Base-by-base conservation (phyloP, 2,113 vertebrate species). In the Microcebus ravelobensis region DNA sequence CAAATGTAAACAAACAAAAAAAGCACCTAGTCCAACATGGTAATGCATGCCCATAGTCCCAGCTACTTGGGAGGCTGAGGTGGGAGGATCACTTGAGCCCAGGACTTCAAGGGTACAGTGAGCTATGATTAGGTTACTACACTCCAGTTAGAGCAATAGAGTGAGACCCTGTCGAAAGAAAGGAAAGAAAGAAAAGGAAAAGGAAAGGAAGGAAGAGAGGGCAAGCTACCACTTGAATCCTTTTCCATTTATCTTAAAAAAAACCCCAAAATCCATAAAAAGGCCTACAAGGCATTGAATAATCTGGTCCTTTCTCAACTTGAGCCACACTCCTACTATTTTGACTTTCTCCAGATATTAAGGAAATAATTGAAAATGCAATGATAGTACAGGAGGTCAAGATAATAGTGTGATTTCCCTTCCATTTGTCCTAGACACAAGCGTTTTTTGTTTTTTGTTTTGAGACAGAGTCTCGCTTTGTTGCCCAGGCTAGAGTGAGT, bases 281-380 rank as follows among this genome's bases (percentile, higher is more conserved):
- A 91, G 61, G 15, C 3, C 70, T 59, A 23, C 13, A 74, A 74
- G 57, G 20, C 29, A 42, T 52, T 70, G 59, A 71, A 70, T 52
- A 50, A 70, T 36, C 34, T 71, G n/a, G 48, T 23, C 23, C 10
- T 36, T 73, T 73, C 17, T 90, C 45, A 70, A n/a, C 31, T 25
- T 88, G 57, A 94, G 34, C 15, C 42, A 63, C 20, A 50, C 84
- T 80, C n/a, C 14, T 71, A 34, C 45, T 55, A n/a, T 90, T 74
- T 59, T 67, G 21, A 48, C 29, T 84, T 90, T 85, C 59, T 27
- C 21, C 39, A 87, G 36, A 84, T 45, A 93, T 45, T 95, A 82
- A 71, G 13, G 73, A 85, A 92, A 34, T 82, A n/a, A 95, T 34
- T 83, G 36, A 34, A 94, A 95, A 96, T 15, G 34, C 25, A 42